phyloP scores from a whole-genome alignment of 2,888 invertebrate genomes.

The Chironomus tentans region DNA sequence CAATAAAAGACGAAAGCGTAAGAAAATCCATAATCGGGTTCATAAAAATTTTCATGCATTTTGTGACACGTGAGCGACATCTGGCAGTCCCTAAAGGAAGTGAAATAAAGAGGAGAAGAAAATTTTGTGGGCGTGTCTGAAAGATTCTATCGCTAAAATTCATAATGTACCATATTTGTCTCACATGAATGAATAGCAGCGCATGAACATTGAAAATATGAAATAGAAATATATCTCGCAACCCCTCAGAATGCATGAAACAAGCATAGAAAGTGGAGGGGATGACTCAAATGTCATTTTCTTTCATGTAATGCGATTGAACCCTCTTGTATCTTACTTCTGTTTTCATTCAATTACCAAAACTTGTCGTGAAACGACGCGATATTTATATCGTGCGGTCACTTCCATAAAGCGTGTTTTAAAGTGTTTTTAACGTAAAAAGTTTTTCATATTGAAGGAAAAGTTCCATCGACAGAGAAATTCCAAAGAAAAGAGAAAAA shows the following conservation, averaged over 20 bases:
- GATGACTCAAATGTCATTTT: conserved; percentile 5
- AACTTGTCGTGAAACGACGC: conserved; percentile 13
- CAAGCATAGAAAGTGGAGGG: background rate
- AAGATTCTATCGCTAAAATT: no score
- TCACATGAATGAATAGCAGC: background rate
- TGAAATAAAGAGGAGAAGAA: conserved; percentile 11
- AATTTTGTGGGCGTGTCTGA: conserved; percentile 1
- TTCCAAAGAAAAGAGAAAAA: background rate
- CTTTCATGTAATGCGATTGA: background rate
- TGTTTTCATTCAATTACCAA: conserved; percentile 5
- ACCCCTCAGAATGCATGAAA: background rate
- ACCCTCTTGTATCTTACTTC: background rate
- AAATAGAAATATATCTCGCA: background rate
- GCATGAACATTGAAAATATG: background rate
- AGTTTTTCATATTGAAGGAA: background rate
- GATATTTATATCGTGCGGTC: background rate
- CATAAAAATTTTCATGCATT: conserved; percentile 3
- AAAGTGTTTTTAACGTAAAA: background rate
- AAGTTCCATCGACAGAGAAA: background rate
- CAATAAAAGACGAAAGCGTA: background rate
- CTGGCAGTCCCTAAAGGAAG: background rate
- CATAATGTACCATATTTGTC: background rate
- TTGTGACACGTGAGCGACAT: background rate
- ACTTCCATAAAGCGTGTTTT: background rate
- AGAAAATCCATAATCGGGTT: conserved; percentile 14